Base-by-base conservation (phyloP, 2,888 invertebrate species). In the Spodoptera picta region DNA sequence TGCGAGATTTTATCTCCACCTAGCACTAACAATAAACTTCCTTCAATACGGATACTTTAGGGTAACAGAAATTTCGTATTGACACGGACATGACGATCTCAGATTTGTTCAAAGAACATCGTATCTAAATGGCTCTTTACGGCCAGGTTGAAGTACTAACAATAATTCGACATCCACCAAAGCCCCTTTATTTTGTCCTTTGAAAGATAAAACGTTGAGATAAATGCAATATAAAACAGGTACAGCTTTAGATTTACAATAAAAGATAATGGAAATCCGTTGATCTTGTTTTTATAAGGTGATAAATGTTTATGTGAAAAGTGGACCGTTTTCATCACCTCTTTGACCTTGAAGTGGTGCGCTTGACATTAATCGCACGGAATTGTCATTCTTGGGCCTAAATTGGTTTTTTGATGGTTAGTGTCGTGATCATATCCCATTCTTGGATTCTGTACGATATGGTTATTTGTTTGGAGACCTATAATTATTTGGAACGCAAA, bases 171-270 rank as follows among this genome's bases (percentile, higher is more conserved):
- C 50, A 43, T 54, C 48, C 51, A 57, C 60, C 43, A 60, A 71
- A 59, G 27, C 41, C 14, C 44, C 36, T 65, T 59, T 65, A 60
- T 44, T 61, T 57, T 75, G 71, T 75, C 75, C 57, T 65, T 65
- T 31, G 54, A 46, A 60, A 65, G 65, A 75, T 65, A 61, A 70
- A 73, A 58, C 55, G 72, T 58, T 52, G 52, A 66, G 72, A 75
- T 71, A 75, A 66, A 71, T 71, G 66, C 56, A 59, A 58, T 75
- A 72, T 69, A 70, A 65, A 75, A 75, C 75, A 72, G 75, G 65
- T 60, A 72, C 50, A 75, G 60, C 46, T 65, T 70, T 60, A 60
- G 65, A 75, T 72, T 51, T 47, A 59, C 75, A 65, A 59, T 72
- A 72, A 72, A 72, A 65, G 60, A 65, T 72, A 72, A 75, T 72